phyloP scores from a whole-genome alignment of 2,113 vertebrate species.

The Vombatus ursinus region DNA sequence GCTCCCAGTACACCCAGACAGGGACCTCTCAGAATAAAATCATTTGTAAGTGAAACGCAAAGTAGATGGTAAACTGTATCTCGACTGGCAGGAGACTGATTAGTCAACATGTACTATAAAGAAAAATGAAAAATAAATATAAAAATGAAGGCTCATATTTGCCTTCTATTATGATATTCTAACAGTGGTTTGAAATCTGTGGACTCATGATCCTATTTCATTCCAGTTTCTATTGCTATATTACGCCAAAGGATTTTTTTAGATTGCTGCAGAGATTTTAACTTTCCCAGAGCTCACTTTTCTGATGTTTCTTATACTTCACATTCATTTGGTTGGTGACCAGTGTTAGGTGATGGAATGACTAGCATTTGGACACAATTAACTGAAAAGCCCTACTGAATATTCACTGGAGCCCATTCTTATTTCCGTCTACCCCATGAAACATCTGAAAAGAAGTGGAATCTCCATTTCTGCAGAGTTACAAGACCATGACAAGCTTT shows the following conservation, averaged over 20 bases:
- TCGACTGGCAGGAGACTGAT: not conserved
- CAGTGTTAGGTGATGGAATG: not conserved
- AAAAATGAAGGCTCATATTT: not conserved
- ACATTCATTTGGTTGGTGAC: not conserved
- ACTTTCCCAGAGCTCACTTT: not conserved
- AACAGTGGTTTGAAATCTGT: not conserved
- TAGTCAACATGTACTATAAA: not conserved
- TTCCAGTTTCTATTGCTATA: not conserved
- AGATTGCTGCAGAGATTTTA: not conserved
- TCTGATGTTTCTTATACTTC: not conserved
- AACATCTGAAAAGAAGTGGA: not conserved
- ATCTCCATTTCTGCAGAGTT: not conserved
- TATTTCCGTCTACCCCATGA: not conserved
- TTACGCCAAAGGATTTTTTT: not conserved
- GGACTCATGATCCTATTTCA: not conserved
- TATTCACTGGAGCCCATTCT: not conserved
- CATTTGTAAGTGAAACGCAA: not conserved
- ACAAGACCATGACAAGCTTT: not conserved
- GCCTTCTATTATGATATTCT: not conserved
- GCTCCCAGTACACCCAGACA: not conserved
- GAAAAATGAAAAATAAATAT: not conserved
- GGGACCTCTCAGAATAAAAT: not conserved
- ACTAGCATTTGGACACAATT: not conserved
- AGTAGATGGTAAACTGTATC: not conserved
- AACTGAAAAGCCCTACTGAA: not conserved